These are phyloP conservation scores for Gavialis gangeticus DNA, from an alignment of 2,113 vertebrate genomes.

Conservation along the genomic window DNA sequence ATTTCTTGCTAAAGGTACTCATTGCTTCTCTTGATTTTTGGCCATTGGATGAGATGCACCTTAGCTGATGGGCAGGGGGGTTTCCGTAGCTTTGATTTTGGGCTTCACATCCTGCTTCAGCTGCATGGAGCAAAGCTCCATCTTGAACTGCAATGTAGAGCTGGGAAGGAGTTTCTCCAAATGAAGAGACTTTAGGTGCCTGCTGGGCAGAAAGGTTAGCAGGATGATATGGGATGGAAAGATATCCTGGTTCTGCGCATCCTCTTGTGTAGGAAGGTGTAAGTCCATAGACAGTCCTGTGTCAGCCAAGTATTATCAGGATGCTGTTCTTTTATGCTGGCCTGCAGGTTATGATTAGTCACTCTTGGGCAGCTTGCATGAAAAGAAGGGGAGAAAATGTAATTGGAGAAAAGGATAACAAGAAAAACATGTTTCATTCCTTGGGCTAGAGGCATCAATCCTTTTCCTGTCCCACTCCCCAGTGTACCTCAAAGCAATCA, in stretches of 20 bases:
- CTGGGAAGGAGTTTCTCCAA: background rate
- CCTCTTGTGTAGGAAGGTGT: background rate
- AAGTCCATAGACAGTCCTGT: background rate
- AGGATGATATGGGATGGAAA: background rate
- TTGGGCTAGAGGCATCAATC: background rate
- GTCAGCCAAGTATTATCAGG: background rate
- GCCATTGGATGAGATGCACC: background rate
- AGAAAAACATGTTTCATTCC: background rate
- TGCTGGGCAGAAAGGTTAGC: background rate
- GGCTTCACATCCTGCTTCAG: background rate
- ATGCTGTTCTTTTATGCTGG: background rate
- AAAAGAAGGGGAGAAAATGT: background rate
- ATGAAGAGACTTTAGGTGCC: background rate
- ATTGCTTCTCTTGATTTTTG: background rate
- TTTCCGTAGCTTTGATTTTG: background rate
- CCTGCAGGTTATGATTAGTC: slow-evolving; percentile 50
- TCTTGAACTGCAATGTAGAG: background rate
- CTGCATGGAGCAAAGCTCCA: background rate
- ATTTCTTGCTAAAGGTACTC: background rate
- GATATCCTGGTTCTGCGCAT: background rate
- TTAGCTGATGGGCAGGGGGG: background rate
- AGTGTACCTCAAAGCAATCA: background rate
- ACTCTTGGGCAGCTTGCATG: slow-evolving; percentile 22
- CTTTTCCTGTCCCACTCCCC: background rate
- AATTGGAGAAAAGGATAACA: background rate